Base-by-base conservation (phyloP, 2,113 vertebrate genomes). In the Siniperca knerii region DNA sequence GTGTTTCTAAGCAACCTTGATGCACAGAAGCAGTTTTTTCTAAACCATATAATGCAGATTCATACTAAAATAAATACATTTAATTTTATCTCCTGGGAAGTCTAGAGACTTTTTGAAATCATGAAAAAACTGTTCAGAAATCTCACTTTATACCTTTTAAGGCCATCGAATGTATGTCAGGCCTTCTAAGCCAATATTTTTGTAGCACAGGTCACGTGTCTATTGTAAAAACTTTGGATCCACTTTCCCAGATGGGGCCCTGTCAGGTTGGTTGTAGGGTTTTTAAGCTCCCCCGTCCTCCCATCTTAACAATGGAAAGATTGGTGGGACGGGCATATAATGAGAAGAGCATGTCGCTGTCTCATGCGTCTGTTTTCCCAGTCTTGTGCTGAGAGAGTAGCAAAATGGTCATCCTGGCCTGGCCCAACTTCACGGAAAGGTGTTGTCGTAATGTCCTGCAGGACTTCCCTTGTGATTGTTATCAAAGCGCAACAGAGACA, bases 291-390 rank as follows among this genome's bases (percentile, higher is more conserved):
- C 23, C 57, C 68, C 66, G 44, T 83, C 69, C 82, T 79, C 85
- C 62, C 58, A 64, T 80, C 77, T 74, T 90, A 86, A 93, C 93
- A 92, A 91, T 94, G 88, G 85, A 90, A 92, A 78, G 44, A 61
- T 65, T 66, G 37, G 72, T 70, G 80, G 86, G 85, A 79, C 82
- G 87, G 77, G 81, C 58, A 12, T 67, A 57, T 86, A 84, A 90
- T 89, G 84, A 86, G 86, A 75, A 64, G 60, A 87, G 83, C 76
- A 57, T 90, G 82, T 87, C 35, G 35, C 82, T 87, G 83, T 70
- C 81, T 88, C 78, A 77, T 79, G 67, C 80, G 6, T 78, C 81
- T 90, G 86, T 88, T 94, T 85, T 87, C 81, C 79, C 77, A 77
- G 54, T 82, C 80, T 68, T 79, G 78, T 52, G 85, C 78, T 68